A percentile compares a stretch with the other conserved stretches of the same genome.
These are phyloP conservation scores for Hecatera dysodea DNA, from an alignment of 2,888 invertebrate genomes.

Conservation along the genomic window DNA sequence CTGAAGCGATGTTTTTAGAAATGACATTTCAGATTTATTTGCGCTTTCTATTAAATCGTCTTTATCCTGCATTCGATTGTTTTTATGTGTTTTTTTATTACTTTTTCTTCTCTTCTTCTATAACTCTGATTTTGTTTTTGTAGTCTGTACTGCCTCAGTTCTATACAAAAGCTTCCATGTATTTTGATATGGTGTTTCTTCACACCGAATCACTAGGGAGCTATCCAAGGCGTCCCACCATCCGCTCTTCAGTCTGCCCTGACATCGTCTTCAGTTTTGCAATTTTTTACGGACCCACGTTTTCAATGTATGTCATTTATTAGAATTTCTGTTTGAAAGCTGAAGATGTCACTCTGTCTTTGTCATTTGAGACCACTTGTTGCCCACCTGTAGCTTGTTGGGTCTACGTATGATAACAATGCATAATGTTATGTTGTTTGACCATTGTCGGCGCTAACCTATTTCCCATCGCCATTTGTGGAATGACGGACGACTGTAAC, in stretches of 20 bases:
- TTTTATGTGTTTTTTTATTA: too few relatives aligned
- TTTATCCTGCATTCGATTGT: not conserved
- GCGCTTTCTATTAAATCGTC: not conserved
- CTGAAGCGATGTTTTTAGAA: not conserved
- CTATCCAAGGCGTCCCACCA: too few relatives aligned
- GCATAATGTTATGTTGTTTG: slow-evolving; percentile 18
- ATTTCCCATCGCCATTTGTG: slow-evolving; percentile 42
- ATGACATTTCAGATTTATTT: not conserved
- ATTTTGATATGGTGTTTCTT: too few relatives aligned
- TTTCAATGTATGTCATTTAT: too few relatives aligned
- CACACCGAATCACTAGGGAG: too few relatives aligned
- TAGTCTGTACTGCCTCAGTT: too few relatives aligned
- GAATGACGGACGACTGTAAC: slow-evolving; percentile 10
- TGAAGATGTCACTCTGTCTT: slow-evolving; percentile 27
- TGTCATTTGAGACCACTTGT: slow-evolving; percentile 43
- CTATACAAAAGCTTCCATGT: too few relatives aligned
- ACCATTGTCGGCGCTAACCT: slow-evolving; percentile 43
- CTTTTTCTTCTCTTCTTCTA: too few relatives aligned
- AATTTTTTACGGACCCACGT: too few relatives aligned
- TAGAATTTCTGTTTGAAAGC: not conserved
- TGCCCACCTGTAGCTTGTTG: slow-evolving; percentile 42
- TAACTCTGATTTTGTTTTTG: too few relatives aligned
- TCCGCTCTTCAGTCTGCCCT: too few relatives aligned
- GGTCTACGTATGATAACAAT: slow-evolving; percentile 37
- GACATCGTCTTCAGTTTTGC: too few relatives aligned